These are phyloP conservation scores for Osedax frankpressi DNA, from an alignment of 2,888 invertebrate genomes.

Conservation along the genomic window DNA sequence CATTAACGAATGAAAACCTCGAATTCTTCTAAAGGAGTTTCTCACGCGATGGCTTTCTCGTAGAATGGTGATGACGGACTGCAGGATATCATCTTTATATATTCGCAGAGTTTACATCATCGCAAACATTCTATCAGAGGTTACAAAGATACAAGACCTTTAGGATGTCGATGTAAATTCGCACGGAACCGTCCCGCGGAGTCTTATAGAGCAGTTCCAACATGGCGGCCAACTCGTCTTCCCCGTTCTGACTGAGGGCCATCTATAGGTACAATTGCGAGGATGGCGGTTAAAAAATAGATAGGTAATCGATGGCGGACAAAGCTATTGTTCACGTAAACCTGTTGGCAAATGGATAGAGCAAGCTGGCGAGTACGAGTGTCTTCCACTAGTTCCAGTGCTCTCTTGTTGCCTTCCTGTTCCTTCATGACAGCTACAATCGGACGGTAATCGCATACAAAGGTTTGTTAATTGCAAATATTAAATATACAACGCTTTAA, in stretches of 20 bases:
- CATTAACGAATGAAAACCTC: constrained; percentile 93
- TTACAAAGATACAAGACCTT: no score
- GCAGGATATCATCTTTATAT: constrained; percentile 23
- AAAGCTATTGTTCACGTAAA: no score
- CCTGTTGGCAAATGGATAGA: background rate
- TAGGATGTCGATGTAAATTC: background rate
- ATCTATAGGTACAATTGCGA: no score
- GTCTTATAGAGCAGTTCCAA: background rate
- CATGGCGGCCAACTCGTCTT: background rate
- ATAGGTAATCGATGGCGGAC: no score
- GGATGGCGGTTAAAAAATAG: no score
- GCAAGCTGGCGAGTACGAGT: background rate
- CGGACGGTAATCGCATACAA: background rate
- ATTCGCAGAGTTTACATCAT: background rate
- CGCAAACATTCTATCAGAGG: no score
- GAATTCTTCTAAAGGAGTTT: constrained; percentile 90
- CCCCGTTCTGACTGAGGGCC: background rate
- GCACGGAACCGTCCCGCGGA: background rate
- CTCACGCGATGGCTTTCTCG: constrained; percentile 90
- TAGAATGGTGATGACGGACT: constrained; percentile 69
- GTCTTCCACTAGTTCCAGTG: background rate
- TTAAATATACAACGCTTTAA: no score
- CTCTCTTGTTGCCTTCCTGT: background rate
- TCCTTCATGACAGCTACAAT: background rate
- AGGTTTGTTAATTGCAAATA: no score